Base-by-base conservation (phyloP, 1,140 invertebrate species). In the Achroia grisella region DNA sequence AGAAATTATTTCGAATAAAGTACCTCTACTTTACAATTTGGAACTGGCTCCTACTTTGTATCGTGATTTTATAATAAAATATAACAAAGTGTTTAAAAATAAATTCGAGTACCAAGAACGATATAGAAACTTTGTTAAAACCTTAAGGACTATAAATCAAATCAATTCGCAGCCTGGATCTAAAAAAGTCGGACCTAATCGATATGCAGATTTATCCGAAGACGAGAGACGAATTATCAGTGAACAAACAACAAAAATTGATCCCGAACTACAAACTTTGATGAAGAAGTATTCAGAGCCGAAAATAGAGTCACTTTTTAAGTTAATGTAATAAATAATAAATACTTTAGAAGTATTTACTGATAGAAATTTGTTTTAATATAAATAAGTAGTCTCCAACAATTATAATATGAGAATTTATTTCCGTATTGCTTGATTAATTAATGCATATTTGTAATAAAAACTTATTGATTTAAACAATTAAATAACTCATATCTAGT, bases 91-190 rank as follows among this genome's bases (percentile, higher is more conserved):
- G 1, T 58, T 50, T 33, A 12, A 37, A 23, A 17, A 34, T 30
- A 12, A 36, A 32, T 11, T 40, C 0, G 55, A 53, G 9, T 58
- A 58, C 15, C 32, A 41, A 8, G 5, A 31, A 1, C 39, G 55
- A 23, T 58, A 44, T 32, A 8, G 14, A 1, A 47, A 46, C 31
- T 58, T 53, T 44, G 13, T 53, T 5, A 8, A 36, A 10, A 53
- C 50, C 32, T 39, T 58, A 13, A 40, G 29, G 10, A 37, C 14
- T 8, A 52, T 53, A 8, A 58, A 58, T 31, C 27, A 10, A 15
- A 47, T 47, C 9, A 58, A 58, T 44, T 17, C 43, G 2, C 10
- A 41, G 5, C 6, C 49, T 3, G 15, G n/a, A 4, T 11, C 14
- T 6, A 10, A 39, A 17, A 50, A 50, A 28, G 50, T 58, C n/a